Conservation (phyloP, 2,888 invertebrate species). For the Eulithis prunata region DNA sequence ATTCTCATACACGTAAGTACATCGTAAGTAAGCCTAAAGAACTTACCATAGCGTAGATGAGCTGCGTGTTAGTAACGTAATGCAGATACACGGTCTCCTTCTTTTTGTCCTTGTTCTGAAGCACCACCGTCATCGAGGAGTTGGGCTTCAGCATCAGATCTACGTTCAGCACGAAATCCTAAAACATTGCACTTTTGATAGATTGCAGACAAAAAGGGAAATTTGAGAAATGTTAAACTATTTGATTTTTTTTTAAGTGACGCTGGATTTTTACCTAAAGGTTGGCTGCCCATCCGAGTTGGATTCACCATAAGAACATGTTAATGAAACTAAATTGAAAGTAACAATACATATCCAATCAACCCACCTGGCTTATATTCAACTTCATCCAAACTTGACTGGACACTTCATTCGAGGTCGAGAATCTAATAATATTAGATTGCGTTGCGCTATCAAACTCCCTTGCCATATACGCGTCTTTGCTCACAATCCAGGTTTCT, state of each 20-base stretch:
- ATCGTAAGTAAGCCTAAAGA: no score
- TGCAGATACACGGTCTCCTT: conserved; percentile 92
- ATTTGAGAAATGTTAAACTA: no score
- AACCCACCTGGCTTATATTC: conserved; percentile 53
- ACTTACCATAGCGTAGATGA: conserved; percentile 88
- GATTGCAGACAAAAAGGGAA: no score
- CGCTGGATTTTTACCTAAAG: no score
- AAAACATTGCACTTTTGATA: conserved; percentile 25
- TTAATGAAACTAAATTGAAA: no score
- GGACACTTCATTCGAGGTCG: conserved; percentile 87
- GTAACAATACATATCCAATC: neutral
- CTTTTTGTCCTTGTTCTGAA: conserved; percentile 90
- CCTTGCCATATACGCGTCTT: conserved; percentile 86
- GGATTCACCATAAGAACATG: no score
- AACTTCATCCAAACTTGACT: conserved; percentile 88
- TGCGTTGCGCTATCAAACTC: conserved; percentile 84
- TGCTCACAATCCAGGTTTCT: conserved; percentile 90
- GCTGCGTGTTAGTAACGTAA: conserved; percentile 90
- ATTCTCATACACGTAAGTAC: no score
- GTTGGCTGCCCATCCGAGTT: no score
- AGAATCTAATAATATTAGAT: conserved; percentile 88
- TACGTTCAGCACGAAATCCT: conserved; percentile 90
- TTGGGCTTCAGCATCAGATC: conserved; percentile 90
- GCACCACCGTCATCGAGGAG: conserved; percentile 91
- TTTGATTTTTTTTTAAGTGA: no score